Percentiles rank a stretch among this genome's conserved stretches.
Evolutionary conservation across 2,797 vertebrate species (phyloP).

Genomic region (Geotrypetes seraphini): DNA sequence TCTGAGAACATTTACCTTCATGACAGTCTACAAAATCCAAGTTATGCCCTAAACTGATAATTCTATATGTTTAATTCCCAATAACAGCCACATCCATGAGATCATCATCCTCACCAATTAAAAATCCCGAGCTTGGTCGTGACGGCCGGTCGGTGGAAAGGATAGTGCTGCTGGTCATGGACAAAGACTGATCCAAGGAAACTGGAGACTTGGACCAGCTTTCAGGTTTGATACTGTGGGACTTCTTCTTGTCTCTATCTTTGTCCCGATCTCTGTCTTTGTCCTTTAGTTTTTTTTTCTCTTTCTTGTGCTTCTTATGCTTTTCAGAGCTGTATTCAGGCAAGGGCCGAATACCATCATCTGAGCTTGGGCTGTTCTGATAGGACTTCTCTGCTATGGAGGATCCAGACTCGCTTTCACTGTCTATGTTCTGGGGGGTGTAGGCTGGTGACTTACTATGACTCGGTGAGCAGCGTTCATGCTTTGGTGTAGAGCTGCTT

Average conservation of each 20-base stretch:
- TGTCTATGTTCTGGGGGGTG: slow-evolving; percentile 89
- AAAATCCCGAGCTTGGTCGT: slow-evolving; percentile 79
- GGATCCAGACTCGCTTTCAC: slow-evolving; percentile 93
- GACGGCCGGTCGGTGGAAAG: slow-evolving; percentile 74
- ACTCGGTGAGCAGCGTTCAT: slow-evolving; percentile 92
- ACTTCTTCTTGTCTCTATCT: slow-evolving; percentile 68
- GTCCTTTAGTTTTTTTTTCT: slow-evolving; percentile 84
- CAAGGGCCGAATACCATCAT: slow-evolving; percentile 77
- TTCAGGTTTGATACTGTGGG: slow-evolving; percentile 82
- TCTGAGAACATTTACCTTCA: too few species aligned
- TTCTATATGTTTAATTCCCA: slow-evolving; percentile 80
- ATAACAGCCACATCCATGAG: slow-evolving; percentile 96
- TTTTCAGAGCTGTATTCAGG: slow-evolving; percentile 82
- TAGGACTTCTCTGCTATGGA: slow-evolving; percentile 95
- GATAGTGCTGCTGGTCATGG: slow-evolving; percentile 58
- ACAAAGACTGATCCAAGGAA: slow-evolving; percentile 76
- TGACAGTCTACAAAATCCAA: too few species aligned
- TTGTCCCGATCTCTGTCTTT: slow-evolving; percentile 72
- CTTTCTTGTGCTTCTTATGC: slow-evolving; percentile 97
- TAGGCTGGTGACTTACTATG: slow-evolving; percentile 95
- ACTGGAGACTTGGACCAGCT: slow-evolving; percentile 93
- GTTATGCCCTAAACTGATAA: too few species aligned
- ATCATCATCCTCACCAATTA: slow-evolving; percentile 90
- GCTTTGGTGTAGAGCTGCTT: slow-evolving; percentile 93
- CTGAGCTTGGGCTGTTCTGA: slow-evolving; percentile 95